Base-by-base conservation (phyloP, 2,113 vertebrate species). In the Microcebus jonahi region DNA sequence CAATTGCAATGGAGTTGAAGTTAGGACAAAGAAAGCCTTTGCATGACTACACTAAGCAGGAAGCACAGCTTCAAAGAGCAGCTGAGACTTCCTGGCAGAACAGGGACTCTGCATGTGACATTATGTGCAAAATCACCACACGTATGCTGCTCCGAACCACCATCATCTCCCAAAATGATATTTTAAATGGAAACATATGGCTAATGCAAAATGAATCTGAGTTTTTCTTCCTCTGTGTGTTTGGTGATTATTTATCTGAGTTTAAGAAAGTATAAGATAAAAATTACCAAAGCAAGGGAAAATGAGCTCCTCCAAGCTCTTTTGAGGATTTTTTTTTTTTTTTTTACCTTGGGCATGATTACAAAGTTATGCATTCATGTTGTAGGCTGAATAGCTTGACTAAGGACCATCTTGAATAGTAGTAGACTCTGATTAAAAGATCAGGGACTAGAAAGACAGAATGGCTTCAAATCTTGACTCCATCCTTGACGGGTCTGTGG, bases 231-330 rank as follows among this genome's bases (percentile, higher is more conserved):
- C 31, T 84, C 12, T 95, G 21, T 82, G 25, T 84, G 50, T 50
- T 70, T 63, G 53, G 17, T 82, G 36, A 75, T 88, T 65, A 61
- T 71, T 48, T 77, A 48, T 39, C 31, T 21, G 9, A 75, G 29
- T 88, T 95, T 75, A 53, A 93, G 45, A 88, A 59, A 73, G 21
- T 55, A 31, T 73, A 75, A 95, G 92, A 70, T 55, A 83, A 94
- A 83, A 94, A 73, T 68, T 9, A 75, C 39, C 81, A 42, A 93
- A 92, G 34, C n/a, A 85, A 70, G 70, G 17, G 34, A 55, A 96
- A 75, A 91, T 80, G 25, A 75, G n/a, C 65, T 73, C 10, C 25
- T 57, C 20, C 55, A 65, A 45, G 45, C 6, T 70, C 23, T n/a
- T 88, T 68, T 45, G 71, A 91, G 25, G 15, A 45, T 86, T 71